Evolutionary conservation across 2,797 vertebrate genomes (phyloP).

Genomic region (Argya squamiceps): DNA sequence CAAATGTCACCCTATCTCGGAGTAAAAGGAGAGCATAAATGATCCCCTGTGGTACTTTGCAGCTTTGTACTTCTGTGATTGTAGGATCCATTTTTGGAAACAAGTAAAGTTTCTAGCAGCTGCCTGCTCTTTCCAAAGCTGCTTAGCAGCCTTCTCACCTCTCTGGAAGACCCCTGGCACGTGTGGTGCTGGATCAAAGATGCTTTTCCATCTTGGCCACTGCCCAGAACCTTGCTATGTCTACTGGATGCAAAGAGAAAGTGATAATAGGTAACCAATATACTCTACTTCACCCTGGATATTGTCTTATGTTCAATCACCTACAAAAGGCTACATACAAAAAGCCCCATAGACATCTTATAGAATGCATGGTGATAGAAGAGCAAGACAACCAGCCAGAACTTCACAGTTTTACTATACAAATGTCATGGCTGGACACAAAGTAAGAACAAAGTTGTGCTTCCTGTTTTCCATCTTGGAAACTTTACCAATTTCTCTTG

Average conservation of each 20-base stretch:
- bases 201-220: background rate
- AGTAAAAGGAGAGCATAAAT: background rate
- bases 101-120: background rate
- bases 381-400: background rate
- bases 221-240: background rate
- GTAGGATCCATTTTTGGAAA: background rate
- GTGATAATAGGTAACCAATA: background rate
- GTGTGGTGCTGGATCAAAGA: background rate
- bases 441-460: background rate
- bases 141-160: background rate
- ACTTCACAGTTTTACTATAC: background rate
- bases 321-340: background rate
- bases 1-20: background rate
- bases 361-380: background rate
- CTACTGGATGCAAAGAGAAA: background rate
- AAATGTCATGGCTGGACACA: background rate
- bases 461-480: background rate
- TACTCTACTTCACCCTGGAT: background rate
- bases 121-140: background rate
- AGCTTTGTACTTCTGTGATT: background rate
- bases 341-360: background rate
- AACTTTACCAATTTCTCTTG: background rate
- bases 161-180: background rate
- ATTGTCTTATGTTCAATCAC: background rate
- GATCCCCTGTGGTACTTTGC: background rate